Conservation (phyloP, 2,113 vertebrate genomes). For the Pogonocichla stellata region DNA sequence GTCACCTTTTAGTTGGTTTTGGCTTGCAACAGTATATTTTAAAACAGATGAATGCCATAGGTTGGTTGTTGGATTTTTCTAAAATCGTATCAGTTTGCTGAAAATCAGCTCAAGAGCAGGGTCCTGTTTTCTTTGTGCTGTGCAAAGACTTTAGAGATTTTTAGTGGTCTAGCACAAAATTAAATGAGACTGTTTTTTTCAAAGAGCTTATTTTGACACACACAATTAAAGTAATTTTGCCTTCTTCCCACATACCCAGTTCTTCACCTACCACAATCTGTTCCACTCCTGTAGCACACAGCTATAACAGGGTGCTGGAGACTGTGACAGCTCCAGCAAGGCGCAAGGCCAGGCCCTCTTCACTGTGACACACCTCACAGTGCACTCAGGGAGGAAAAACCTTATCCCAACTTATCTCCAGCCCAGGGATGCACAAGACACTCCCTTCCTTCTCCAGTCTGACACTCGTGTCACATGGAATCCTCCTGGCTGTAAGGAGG, state of each 20-base stretch:
- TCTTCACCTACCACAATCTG: slow-evolving; percentile 37
- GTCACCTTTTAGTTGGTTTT: background rate
- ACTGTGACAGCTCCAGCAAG: background rate
- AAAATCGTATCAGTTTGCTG: background rate
- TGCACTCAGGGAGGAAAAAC: background rate
- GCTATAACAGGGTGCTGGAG: background rate
- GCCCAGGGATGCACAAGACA: background rate
- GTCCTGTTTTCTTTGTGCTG: background rate
- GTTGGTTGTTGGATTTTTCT: background rate
- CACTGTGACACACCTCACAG: background rate
- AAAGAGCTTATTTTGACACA: slow-evolving; percentile 5
- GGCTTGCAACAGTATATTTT: background rate
- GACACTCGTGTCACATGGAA: fast-evolving
- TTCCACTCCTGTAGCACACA: background rate
- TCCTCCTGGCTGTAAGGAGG: background rate
- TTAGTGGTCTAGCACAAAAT: background rate
- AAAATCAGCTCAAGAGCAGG: background rate
- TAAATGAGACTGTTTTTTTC: background rate
- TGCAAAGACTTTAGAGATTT: background rate
- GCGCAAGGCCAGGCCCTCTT: background rate
- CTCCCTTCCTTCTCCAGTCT: background rate
- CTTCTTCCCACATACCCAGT: slow-evolving; percentile 5
- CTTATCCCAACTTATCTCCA: background rate
- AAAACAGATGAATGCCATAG: background rate
- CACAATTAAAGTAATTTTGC: background rate